These are phyloP conservation scores for Ornithoptera alexandrae DNA, from an alignment of 2,888 invertebrate genomes.

Conservation along the genomic window DNA sequence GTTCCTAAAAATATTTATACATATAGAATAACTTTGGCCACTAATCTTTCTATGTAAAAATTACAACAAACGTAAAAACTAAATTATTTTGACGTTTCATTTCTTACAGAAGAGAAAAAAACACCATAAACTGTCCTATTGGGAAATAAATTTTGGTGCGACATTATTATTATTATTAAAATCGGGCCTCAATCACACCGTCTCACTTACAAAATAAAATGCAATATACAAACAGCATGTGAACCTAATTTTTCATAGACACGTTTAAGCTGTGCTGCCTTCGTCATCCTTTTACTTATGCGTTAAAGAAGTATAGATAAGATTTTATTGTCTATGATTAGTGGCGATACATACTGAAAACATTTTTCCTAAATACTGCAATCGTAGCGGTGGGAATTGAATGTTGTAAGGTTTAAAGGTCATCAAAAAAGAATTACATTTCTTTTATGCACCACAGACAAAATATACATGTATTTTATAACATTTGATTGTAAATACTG, in stretches of 20 bases:
- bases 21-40: too few species aligned
- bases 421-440: background rate
- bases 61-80: too few species aligned
- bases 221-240: constrained; percentile 43
- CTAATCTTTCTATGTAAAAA: too few species aligned
- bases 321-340: too few species aligned
- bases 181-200: constrained; percentile 44
- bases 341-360: too few species aligned
- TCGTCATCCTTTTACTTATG: background rate
- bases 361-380: constrained; percentile 2
- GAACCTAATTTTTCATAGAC: constrained; percentile 36
- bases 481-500: background rate
- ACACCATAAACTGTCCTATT: too few species aligned
- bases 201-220: constrained; percentile 38
- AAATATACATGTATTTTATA: background rate
- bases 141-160: background rate
- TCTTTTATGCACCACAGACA: background rate
- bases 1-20: background rate
- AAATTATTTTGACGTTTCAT: too few species aligned
- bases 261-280: background rate
- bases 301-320: background rate
- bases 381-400: background rate
- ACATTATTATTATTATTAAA: constrained; percentile 4
- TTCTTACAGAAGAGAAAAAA: too few species aligned
- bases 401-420: background rate